Evolutionary conservation across 2,888 invertebrate species (phyloP), one percentile per base, ranked within the genome.

Genomic region (Oxytorus armatus): DNA sequence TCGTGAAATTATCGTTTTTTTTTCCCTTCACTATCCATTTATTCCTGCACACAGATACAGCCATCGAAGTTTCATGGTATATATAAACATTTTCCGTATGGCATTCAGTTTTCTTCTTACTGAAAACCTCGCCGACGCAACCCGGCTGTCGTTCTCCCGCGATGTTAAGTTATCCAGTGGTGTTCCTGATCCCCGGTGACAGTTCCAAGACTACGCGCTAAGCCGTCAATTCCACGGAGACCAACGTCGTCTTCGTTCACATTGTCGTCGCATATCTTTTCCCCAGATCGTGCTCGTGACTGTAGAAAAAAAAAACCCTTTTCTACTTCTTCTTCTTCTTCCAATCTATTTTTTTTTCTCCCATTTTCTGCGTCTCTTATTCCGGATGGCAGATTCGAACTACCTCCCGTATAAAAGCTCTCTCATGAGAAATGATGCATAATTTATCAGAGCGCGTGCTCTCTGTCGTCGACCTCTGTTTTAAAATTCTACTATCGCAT

Each of bases 201-300:
- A 73, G 66, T 55, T 42, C 47, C 72, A 68, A 68, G 76, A 66
- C 68, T 55, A 61, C 59, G 33, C 7, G 1, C 7, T 36, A 55
- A 18, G 51, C 57, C 49, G 76, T 44, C 68, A 72, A 74, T 63
- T 72, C 51, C 65, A 69, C 55, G 61, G 61, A 53, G 73, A 57
- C 47, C 53, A 55, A 25, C 29, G 42, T 69, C 51, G 77, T 33
- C 82, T 83, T 79, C 78, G 79, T 83, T 83, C 73, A 70, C 83
- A 81, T 82, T 81, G 77, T 82, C 78, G 78, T 82, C 80, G 86
- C 86, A 61, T 77, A 83, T 81, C 72, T 82, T 57, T 82, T 84
- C 83, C 78, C 77, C 47, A 61, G 70, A 72, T 69, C 74, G 73
- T 72, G 75, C 63, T 72, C 75, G 61, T 49, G 78, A 70, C 72